Evolutionary conservation across 2,113 vertebrate genomes (phyloP), one percentile per base, ranked within the genome.

Genomic region (Alectura lathami): DNA sequence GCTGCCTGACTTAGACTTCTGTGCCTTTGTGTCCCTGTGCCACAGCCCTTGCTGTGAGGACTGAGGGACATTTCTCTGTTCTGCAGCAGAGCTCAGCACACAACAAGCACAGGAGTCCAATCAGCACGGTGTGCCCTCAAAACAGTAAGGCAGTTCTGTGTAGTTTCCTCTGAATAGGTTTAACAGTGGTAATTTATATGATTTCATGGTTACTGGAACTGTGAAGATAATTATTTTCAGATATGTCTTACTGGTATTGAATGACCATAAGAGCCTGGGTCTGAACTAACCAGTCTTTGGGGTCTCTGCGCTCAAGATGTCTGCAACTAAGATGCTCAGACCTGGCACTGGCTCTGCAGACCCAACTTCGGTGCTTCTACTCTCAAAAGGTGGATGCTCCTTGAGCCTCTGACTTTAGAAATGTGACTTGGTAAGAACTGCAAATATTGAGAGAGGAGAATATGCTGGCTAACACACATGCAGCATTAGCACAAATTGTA

Each of bases 281-380:
- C 23, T 63, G 24, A 17, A 62, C 51, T 13, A 4, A 12, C 17
- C 4, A 68, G 1, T n/a, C 21, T 62, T 78, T 53, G 3, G 17
- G 5, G 12, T 53, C 24, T 88, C 62, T n/a, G 30, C 4, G 20
- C 26, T 59, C 68, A 26, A 18, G 16, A 21, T 63, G 24, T 70
- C 50, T 50, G 34, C 38, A 51, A 43, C 24, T 38, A 26, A 47
- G 48, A 42, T 29, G 6, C 11, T 62, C 64, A 62, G 17, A 62
- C 21, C 29, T 30, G 27, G 8, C 21, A 7, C 36, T 34, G 20
- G 17, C 38, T 83, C n/a, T 48, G 30, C 7, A 0, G 0, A 57
- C 29, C 12, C 30, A 47, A 23, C 3, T 18, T 53, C 17, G 9
- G 5, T 17, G 3, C 53, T 83, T 74, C 59, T 30, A 36, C 57